Percentiles rank a stretch among this genome's conserved stretches.
phyloP scores from a whole-genome alignment of 2,888 invertebrate genomes.

The Agonopterix subpropinquella region DNA sequence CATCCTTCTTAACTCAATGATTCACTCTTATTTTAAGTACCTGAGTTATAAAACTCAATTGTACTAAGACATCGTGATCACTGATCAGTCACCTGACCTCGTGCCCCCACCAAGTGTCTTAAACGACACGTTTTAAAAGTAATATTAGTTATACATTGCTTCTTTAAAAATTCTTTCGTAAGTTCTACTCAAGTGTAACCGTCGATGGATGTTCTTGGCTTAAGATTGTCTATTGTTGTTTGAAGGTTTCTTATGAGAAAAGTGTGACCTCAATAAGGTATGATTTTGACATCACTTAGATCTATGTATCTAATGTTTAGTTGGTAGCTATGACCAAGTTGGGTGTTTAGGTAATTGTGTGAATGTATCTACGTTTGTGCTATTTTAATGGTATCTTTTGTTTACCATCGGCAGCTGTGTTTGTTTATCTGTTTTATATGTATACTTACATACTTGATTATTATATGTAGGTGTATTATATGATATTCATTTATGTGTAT shows the following conservation, averaged over 20 bases:
- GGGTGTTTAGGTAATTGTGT: constrained; percentile 18
- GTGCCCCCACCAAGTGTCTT: constrained; percentile 39
- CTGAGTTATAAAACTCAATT: constrained; percentile 27
- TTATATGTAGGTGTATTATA: too few relatives aligned
- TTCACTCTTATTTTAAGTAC: constrained; percentile 16
- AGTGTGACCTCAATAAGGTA: constrained; percentile 46
- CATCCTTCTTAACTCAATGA: constrained; percentile 47
- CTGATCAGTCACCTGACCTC: constrained; percentile 43
- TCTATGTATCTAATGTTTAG: constrained; percentile 28
- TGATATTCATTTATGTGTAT: too few relatives aligned
- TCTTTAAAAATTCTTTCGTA: constrained; percentile 28
- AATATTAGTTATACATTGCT: constrained; percentile 33
- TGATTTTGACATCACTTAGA: constrained; percentile 25
- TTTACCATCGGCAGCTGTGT: too few relatives aligned
- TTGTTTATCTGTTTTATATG: too few relatives aligned
- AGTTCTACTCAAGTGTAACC: constrained; percentile 11
- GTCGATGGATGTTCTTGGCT: constrained; percentile 10
- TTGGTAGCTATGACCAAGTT: neutral
- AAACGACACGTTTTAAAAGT: constrained; percentile 24
- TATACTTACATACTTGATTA: too few relatives aligned
- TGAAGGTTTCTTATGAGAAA: constrained; percentile 50
- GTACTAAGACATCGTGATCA: constrained; percentile 18
- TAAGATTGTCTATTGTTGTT: constrained; percentile 13
- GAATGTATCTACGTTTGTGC: constrained; percentile 3
- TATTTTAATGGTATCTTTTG: too few relatives aligned